Conservation (phyloP, 1,140 invertebrate species). For the Leptopilina boulardi region DNA sequence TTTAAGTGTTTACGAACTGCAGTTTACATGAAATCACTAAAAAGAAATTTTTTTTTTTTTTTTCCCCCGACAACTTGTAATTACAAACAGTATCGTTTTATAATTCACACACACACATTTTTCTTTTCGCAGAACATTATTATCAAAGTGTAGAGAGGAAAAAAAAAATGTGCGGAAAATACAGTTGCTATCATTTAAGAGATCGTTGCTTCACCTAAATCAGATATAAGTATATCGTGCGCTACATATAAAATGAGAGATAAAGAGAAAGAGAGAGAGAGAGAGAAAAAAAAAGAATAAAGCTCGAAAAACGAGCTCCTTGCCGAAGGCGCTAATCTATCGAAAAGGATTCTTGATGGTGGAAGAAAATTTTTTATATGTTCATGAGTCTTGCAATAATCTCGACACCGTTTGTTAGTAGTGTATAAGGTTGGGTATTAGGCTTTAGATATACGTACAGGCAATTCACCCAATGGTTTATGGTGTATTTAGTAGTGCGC, state of each 20-base stretch:
- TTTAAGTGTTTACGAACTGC: too few species aligned
- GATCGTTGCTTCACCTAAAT: neutral
- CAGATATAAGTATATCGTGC: neutral
- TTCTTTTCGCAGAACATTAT: neutral
- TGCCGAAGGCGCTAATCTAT: neutral
- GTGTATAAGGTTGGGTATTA: constrained; percentile 55
- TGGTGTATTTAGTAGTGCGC: constrained; percentile 61
- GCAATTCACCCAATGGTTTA: constrained; percentile 60
- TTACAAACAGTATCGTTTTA: neutral
- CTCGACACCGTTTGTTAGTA: constrained; percentile 17
- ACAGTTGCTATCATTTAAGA: constrained; percentile 2
- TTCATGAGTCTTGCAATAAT: too few species aligned
- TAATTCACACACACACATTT: neutral
- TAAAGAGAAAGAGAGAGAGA: neutral
- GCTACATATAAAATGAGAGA: neutral
- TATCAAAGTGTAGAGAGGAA: neutral
- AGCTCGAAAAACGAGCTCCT: neutral
- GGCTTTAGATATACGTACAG: constrained; percentile 50
- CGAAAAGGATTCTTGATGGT: neutral
- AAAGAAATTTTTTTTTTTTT: neutral
- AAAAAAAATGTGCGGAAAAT: constrained; percentile 1
- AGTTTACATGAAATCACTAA: too few species aligned
- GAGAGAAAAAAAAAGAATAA: neutral
- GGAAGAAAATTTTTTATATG: neutral
- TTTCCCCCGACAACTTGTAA: neutral